These are phyloP conservation scores for Pachydiplax longipennis DNA, from an alignment of 2,888 invertebrate genomes.

Conservation along the genomic window DNA sequence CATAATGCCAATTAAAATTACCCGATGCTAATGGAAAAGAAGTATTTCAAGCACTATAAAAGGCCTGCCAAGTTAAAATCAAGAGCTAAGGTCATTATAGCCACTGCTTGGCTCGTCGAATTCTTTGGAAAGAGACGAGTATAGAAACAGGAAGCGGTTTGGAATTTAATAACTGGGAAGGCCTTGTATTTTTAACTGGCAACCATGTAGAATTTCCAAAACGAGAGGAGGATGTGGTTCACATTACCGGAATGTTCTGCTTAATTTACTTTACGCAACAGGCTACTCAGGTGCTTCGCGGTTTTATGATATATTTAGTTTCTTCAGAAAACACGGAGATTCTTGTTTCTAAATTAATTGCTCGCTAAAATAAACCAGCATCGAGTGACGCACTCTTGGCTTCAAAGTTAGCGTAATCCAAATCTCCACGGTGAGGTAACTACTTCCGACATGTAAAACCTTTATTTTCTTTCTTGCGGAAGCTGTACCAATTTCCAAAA, in stretches of 20 bases:
- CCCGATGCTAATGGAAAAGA: too few relatives aligned
- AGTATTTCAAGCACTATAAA: too few relatives aligned
- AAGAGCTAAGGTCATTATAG: not conserved
- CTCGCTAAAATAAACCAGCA: not conserved
- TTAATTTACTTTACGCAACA: not conserved
- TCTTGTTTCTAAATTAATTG: not conserved
- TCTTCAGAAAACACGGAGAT: not conserved
- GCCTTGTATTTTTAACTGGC: not conserved
- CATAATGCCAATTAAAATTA: too few relatives aligned
- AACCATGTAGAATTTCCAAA: not conserved
- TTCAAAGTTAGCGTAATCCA: not conserved
- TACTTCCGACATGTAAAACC: not conserved
- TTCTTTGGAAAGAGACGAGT: not conserved
- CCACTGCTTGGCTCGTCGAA: not conserved
- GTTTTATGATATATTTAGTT: not conserved
- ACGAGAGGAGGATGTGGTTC: not conserved
- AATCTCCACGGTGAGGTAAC: not conserved
- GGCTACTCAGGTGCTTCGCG: not conserved
- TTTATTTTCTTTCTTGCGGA: too few relatives aligned
- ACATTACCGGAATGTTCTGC: not conserved
- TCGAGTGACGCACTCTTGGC: not conserved
- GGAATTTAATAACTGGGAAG: not conserved
- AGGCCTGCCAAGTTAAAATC: not conserved
- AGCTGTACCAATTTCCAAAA: too few relatives aligned
- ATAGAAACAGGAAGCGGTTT: not conserved